Evolutionary conservation across 2,113 vertebrate species (phyloP).

Genomic region (Ictidomys tridecemlineatus): DNA sequence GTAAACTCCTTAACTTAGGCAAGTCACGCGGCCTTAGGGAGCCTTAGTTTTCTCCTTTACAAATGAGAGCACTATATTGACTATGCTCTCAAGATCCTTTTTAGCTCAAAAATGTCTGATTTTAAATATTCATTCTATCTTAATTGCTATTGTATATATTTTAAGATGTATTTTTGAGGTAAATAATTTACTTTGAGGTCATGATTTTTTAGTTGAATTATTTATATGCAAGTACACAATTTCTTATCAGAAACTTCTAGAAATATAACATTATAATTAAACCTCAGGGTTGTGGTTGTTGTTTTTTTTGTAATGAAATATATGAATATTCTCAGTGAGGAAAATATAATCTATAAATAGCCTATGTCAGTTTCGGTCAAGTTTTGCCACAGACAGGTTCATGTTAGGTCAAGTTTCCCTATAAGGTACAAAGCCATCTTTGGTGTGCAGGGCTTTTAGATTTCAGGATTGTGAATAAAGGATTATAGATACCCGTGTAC

Average conservation of each 20-base stretch:
- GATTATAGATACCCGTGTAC: neutral
- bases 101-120: neutral
- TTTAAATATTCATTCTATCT: constrained; percentile 26
- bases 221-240: neutral
- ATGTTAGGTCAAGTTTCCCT: constrained; percentile 19
- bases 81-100: neutral
- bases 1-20: neutral
- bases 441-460: neutral
- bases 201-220: neutral
- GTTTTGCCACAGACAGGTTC: constrained; percentile 48
- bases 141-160: neutral
- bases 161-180: constrained; percentile 4
- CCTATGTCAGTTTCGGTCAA: constrained; percentile 12
- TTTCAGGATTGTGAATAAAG: neutral
- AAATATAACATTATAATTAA: neutral
- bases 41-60: neutral
- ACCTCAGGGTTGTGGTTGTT: neutral
- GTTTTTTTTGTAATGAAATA: neutral
- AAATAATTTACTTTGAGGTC: neutral
- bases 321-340: neutral
- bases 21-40: neutral
- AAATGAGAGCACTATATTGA: neutral
- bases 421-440: neutral
- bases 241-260: neutral
- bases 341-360: constrained; percentile 50